These are phyloP conservation scores for Desmophyllum pertusum DNA, from an alignment of 92 coral and sea anemone species.

Conservation along the genomic window DNA sequence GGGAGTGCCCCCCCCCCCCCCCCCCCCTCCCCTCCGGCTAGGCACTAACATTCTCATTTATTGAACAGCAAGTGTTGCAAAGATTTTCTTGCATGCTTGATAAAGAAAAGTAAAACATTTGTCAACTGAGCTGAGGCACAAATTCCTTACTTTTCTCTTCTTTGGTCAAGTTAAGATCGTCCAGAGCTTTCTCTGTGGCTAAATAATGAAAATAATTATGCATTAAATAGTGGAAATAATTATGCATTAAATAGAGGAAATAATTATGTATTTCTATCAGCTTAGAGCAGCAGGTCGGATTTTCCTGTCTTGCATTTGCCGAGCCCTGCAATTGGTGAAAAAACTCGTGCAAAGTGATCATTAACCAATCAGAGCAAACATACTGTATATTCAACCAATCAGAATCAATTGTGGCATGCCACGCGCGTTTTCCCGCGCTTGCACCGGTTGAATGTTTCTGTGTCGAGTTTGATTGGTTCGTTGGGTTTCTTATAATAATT, in stretches of 20 bases:
- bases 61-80: neutral
- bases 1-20: too few relatives aligned
- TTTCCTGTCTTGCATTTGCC: neutral
- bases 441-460: too few relatives aligned
- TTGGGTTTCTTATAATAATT: too few relatives aligned
- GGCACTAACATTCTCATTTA: too few relatives aligned
- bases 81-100: neutral
- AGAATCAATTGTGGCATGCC: neutral
- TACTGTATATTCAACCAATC: neutral
- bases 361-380: neutral
- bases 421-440: too few relatives aligned
- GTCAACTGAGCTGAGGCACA: neutral
- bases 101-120: neutral
- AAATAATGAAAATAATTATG: neutral
- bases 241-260: too few relatives aligned
- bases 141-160: constrained; percentile 30
- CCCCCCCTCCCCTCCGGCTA: too few relatives aligned
- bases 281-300: too few relatives aligned
- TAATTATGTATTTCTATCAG: too few relatives aligned
- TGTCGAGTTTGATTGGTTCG: too few relatives aligned
- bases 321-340: neutral
- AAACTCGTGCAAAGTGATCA: neutral
- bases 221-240: neutral
- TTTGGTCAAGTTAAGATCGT: constrained; percentile 30
- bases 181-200: constrained; percentile 24